Conservation (phyloP, 2,888 invertebrate genomes). For the Alitta virens region DNA sequence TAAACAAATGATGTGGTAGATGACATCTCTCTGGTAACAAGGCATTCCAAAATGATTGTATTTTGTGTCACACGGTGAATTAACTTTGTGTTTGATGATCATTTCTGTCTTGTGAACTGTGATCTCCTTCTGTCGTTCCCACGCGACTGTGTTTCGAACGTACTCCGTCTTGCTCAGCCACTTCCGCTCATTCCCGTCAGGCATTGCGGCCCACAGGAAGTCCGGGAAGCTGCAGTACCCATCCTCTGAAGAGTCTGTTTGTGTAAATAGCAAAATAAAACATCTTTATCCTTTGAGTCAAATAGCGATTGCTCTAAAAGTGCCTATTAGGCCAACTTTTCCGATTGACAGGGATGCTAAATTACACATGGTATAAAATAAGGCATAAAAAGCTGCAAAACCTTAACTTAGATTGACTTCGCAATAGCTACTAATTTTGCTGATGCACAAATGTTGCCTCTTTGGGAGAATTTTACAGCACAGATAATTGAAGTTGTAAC, state of each 20-base stretch:
- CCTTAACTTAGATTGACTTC: too few species aligned
- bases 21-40: slow-evolving; percentile 18
- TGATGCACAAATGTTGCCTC: too few species aligned
- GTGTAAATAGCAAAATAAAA: too few species aligned
- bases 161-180: slow-evolving; percentile 28
- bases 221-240: slow-evolving; percentile 27
- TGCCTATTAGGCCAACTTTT: too few species aligned
- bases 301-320: too few species aligned
- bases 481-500: too few species aligned
- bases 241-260: slow-evolving; percentile 5
- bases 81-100: slow-evolving; percentile 11
- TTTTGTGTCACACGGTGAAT: slow-evolving; percentile 8
- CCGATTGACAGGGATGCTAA: too few species aligned
- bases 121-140: slow-evolving; percentile 26
- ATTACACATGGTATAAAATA: too few species aligned
- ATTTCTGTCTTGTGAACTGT: slow-evolving; percentile 18
- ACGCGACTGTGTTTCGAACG: slow-evolving; percentile 20
- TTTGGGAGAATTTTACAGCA: too few species aligned
- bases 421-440: too few species aligned
- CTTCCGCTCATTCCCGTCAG: slow-evolving; percentile 20
- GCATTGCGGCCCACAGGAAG: slow-evolving; percentile 21
- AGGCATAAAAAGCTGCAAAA: too few species aligned
- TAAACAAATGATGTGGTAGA: slow-evolving; percentile 15
- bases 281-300: too few species aligned
- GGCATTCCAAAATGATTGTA: slow-evolving; percentile 5